Evolutionary conservation across 2,888 invertebrate species (phyloP).

Genomic region (Caenorhabditis wallacei): DNA sequence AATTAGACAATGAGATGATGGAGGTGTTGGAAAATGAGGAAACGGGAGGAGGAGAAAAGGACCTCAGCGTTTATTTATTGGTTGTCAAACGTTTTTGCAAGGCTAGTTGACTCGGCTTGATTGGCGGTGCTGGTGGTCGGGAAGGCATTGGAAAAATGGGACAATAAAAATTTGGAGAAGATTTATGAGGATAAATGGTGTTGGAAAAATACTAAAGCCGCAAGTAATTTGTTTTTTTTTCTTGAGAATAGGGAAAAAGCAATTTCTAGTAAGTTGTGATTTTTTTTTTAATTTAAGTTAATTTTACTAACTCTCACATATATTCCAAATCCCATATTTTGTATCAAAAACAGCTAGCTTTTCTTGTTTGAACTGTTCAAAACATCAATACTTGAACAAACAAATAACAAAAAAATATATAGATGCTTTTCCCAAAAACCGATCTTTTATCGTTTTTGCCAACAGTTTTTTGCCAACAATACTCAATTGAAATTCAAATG

Average conservation of each 20-base stretch:
- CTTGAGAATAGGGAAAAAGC: too few relatives aligned
- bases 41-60: constrained; percentile 11
- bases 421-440: too few relatives aligned
- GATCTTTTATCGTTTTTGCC: neutral
- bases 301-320: too few relatives aligned
- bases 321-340: too few relatives aligned
- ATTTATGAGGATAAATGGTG: constrained; percentile 22
- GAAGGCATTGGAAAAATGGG: neutral
- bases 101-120: constrained; percentile 17
- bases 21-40: constrained; percentile 41
- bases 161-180: constrained; percentile 28
- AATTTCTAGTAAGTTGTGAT: too few relatives aligned
- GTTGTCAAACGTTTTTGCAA: constrained; percentile 51
- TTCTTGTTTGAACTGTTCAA: neutral
- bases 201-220: neutral
- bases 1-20: constrained; percentile 55
- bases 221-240: neutral
- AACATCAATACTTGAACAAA: too few relatives aligned
- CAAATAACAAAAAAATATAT: constrained; percentile 1
- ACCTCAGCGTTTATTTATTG: constrained; percentile 61
- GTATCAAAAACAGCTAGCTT: neutral
- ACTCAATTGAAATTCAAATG: constrained; percentile 7
- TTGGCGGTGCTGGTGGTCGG: neutral
- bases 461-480: constrained; percentile 3
- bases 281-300: too few relatives aligned